Percentiles rank a stretch among this genome's conserved stretches.
Conservation (phyloP, 2,888 invertebrate species). For the Ornithoptera alexandrae region DNA sequence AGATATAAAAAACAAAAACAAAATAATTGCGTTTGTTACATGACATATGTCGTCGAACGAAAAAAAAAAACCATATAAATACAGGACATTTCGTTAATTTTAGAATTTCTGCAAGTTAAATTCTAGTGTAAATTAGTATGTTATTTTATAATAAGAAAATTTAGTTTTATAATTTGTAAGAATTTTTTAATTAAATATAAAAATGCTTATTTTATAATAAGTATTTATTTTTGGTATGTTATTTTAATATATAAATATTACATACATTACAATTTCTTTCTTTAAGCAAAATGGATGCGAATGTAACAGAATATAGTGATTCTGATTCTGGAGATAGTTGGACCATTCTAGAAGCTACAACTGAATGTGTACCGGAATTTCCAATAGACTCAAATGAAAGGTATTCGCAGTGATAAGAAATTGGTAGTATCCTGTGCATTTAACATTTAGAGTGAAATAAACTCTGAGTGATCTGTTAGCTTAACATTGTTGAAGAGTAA, state of each 20-base stretch:
- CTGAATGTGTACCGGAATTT: conserved; percentile 50
- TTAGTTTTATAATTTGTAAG: conserved; percentile 19
- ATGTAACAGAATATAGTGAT: conserved; percentile 62
- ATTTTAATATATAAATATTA: conserved; percentile 22
- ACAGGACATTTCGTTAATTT: conserved; percentile 48
- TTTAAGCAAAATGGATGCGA: conserved; percentile 59
- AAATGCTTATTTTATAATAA: not conserved
- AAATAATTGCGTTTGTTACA: conserved; percentile 39
- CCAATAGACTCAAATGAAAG: conserved; percentile 46
- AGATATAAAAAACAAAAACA: conserved; percentile 34
- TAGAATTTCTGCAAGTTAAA: conserved; percentile 43
- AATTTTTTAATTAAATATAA: not conserved
- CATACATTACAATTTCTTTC: not conserved
- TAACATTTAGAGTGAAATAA: too few relatives aligned
- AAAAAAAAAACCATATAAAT: conserved; percentile 49
- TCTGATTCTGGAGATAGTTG: conserved; percentile 78
- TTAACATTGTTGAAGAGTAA: too few relatives aligned
- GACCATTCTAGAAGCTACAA: conserved; percentile 64
- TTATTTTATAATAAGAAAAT: conserved; percentile 10
- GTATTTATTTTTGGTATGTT: conserved; percentile 4
- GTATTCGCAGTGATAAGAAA: conserved; percentile 36
- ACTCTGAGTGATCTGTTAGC: too few relatives aligned
- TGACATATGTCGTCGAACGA: conserved; percentile 43
- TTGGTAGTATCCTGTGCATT: not conserved
- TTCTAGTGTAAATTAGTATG: conserved; percentile 42